phyloP scores from a whole-genome alignment of 92 coral and sea anemone genomes.

The Umimayanthus chanpuru region DNA sequence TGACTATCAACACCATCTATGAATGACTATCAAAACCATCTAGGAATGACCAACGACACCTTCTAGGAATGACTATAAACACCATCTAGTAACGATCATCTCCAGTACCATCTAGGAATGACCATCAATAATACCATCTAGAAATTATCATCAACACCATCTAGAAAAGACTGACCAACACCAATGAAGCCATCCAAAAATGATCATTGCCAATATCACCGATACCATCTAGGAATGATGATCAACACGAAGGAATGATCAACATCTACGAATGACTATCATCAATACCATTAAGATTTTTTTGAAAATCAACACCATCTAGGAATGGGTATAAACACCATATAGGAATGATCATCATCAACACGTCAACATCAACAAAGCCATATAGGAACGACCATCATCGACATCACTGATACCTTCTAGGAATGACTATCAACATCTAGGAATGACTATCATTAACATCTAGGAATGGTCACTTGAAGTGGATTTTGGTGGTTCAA shows the following conservation, averaged over 20 bases:
- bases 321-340: neutral
- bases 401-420: neutral
- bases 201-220: neutral
- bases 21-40: no score
- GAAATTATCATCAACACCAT: neutral
- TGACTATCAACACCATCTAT: no score
- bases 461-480: neutral
- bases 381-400: neutral
- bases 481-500: no score
- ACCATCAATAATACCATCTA: no score
- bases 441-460: no score
- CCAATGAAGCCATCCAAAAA: no score
- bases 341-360: neutral
- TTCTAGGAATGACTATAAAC: neutral
- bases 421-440: neutral
- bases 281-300: neutral
- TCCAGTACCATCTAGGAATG: neutral
- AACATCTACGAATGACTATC: neutral
- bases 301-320: neutral
- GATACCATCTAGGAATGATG: neutral
- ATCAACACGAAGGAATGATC: neutral
- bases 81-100: no score
- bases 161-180: neutral
- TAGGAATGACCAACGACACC: no score
- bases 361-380: no score